Conservation (phyloP, 2,888 invertebrate genomes). For the Rhagophthalmus giganteus region DNA sequence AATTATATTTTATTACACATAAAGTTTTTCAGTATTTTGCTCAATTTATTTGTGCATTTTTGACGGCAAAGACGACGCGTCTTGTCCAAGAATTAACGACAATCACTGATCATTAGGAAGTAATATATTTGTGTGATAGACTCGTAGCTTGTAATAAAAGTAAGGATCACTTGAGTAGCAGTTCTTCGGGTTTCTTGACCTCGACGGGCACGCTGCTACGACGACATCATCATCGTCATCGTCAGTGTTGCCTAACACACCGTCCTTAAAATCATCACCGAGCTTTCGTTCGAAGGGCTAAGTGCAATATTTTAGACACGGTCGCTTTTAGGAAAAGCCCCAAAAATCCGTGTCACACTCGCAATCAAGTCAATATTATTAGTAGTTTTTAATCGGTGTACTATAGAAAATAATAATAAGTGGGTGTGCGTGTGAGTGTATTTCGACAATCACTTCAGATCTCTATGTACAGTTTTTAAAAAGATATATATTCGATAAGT, state of each 20-base stretch:
- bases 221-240: too few relatives aligned
- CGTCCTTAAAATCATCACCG: conserved; percentile 40
- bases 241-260: conserved; percentile 36
- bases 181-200: conserved; percentile 41
- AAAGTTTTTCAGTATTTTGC: conserved; percentile 33
- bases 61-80: conserved; percentile 47
- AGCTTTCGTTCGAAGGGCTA: conserved; percentile 43
- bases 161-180: conserved; percentile 20
- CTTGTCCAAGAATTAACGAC: conserved; percentile 57
- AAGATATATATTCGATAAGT: conserved; percentile 15
- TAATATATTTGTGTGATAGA: conserved; percentile 35
- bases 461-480: conserved; percentile 25
- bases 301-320: conserved; percentile 40
- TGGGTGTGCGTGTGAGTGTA: conserved; percentile 19
- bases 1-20: conserved; percentile 32
- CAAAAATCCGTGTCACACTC: conserved; percentile 39
- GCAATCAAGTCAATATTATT: conserved; percentile 49
- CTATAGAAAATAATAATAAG: conserved; percentile 11
- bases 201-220: conserved; percentile 34
- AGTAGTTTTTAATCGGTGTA: conserved; percentile 25
- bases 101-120: conserved; percentile 47
- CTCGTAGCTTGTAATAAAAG: conserved; percentile 15
- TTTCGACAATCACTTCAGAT: conserved; percentile 25
- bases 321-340: conserved; percentile 11
- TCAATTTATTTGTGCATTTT: conserved; percentile 47